Evolutionary conservation across 2,113 vertebrate species (phyloP).

Genomic region (Platysternon megacephalum): DNA sequence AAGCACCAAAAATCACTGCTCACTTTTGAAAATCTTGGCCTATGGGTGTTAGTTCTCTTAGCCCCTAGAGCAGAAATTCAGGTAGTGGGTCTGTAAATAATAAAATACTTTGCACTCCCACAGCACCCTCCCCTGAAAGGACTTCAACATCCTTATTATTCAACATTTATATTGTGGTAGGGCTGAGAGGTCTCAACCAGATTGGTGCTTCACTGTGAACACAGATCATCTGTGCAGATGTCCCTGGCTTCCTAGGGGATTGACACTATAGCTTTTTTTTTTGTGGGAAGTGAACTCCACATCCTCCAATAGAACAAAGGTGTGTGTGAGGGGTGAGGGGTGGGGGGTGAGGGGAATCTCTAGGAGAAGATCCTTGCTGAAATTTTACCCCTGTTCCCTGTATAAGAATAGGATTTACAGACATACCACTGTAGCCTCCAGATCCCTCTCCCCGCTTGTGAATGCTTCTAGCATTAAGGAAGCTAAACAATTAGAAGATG

Average conservation of each 20-base stretch:
- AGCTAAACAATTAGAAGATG: slow-evolving; percentile 37
- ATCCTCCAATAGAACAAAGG: background rate
- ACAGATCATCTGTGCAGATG: accelerated
- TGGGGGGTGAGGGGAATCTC: background rate
- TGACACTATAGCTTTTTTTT: background rate
- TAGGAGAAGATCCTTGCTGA: background rate
- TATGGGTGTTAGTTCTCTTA: background rate
- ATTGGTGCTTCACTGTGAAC: background rate
- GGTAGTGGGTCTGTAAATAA: background rate
- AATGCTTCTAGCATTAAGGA: background rate
- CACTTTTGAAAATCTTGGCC: background rate
- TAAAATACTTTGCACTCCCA: background rate
- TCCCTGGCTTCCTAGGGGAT: background rate
- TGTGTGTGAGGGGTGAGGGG: background rate
- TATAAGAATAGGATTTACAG: background rate
- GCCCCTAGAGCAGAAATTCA: background rate
- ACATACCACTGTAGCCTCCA: background rate
- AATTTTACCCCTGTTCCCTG: background rate
- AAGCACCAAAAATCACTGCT: background rate
- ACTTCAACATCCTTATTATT: background rate
- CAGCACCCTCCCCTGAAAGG: background rate
- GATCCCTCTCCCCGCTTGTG: background rate
- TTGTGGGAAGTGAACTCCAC: background rate
- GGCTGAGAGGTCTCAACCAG: background rate
- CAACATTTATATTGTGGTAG: background rate